Conservation (phyloP, 1,140 invertebrate species). For the Papilio polyxenes region DNA sequence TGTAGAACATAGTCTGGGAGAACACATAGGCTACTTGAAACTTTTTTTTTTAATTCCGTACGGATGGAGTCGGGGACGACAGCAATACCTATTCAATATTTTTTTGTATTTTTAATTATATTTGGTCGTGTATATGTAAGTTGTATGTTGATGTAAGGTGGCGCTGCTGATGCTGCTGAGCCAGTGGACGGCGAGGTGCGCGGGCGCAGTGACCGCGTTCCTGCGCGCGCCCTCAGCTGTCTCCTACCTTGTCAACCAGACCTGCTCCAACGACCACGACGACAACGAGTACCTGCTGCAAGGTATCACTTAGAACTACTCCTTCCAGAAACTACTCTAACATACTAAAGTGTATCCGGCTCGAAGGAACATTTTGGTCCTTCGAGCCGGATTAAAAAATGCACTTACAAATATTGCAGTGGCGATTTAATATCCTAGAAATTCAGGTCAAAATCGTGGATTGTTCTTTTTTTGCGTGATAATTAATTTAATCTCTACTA, state of each 20-base stretch:
- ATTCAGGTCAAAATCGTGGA: too few relatives aligned
- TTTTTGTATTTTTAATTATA: too few relatives aligned
- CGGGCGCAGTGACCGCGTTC: conserved; percentile 91
- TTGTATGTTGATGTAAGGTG: conserved; percentile 76
- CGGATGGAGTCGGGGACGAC: too few relatives aligned
- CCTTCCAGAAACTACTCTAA: background rate
- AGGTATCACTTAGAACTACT: conserved; percentile 66
- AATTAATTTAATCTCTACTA: too few relatives aligned
- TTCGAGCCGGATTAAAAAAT: background rate
- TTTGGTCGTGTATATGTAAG: background rate
- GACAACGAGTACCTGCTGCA: conserved; percentile 92
- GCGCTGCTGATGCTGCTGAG: conserved; percentile 95
- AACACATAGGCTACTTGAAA: too few relatives aligned
- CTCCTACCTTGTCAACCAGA: conserved; percentile 90
- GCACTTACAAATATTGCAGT: too few relatives aligned
- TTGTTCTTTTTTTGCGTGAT: too few relatives aligned
- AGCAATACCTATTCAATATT: too few relatives aligned
- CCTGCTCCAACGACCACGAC: conserved; percentile 90
- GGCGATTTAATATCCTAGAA: background rate
- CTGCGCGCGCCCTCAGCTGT: conserved; percentile 92
- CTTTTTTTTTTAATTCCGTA: too few relatives aligned
- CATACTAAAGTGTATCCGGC: background rate
- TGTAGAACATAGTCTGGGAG: too few relatives aligned
- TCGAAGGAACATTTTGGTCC: background rate
- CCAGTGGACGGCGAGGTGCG: conserved; percentile 94